A percentile compares a stretch with the other conserved stretches of the same genome.
Conservation (phyloP, 2,888 invertebrate species). For the Homarus gammarus region DNA sequence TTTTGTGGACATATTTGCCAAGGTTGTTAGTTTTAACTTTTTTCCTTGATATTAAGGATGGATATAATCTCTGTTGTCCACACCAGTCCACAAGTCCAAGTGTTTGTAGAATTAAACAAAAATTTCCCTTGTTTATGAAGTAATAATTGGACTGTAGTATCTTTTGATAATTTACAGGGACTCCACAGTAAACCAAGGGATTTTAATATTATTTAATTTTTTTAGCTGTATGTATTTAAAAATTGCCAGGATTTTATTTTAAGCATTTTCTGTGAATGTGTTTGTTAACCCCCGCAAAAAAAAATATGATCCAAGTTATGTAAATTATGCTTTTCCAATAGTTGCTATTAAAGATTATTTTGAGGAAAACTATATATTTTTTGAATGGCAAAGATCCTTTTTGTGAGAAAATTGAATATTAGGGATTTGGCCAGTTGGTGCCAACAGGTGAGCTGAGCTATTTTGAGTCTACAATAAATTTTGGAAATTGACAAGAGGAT, state of each 20-base stretch:
- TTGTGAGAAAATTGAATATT: slow-evolving; percentile 7
- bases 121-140: not conserved
- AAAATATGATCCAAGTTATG: slow-evolving; percentile 49
- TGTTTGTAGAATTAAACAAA: not conserved
- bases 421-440: slow-evolving; percentile 18
- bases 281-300: slow-evolving; percentile 56
- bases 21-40: not conserved
- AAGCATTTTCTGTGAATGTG: slow-evolving; percentile 54
- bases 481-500: too few species aligned
- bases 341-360: slow-evolving; percentile 70
- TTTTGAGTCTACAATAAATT: slow-evolving; percentile 24
- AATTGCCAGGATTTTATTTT: slow-evolving; percentile 9
- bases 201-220: not conserved
- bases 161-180: slow-evolving; percentile 26
- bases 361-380: slow-evolving; percentile 62
- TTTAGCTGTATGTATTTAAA: not conserved
- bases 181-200: not conserved
- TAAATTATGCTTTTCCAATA: slow-evolving; percentile 68
- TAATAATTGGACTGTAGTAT: not conserved
- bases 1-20: not conserved
- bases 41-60: not conserved
- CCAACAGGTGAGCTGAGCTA: not conserved
- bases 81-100: not conserved
- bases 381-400: slow-evolving; percentile 35
- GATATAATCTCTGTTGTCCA: not conserved